A percentile compares a stretch with the other conserved stretches of the same genome.
Conservation (phyloP, 2,113 vertebrate species). For the Guaruba guarouba region DNA sequence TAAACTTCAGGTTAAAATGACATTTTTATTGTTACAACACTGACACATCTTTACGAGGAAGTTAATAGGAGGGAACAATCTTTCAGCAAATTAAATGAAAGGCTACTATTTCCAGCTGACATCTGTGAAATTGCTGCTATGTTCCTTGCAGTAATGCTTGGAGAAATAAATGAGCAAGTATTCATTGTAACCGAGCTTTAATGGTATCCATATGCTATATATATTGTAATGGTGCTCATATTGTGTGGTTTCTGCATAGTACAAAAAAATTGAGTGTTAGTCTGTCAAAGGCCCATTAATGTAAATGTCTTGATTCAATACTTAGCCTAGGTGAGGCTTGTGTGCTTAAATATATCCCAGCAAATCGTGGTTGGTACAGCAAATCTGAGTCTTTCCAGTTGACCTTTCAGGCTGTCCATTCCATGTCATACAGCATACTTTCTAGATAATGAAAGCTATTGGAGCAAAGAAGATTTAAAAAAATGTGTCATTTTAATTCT, state of each 20-base stretch:
- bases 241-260: conserved; percentile 1
- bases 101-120: conserved; percentile 43
- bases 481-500: not conserved
- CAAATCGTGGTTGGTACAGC: not conserved
- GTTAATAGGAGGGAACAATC: conserved; percentile 54
- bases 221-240: conserved; percentile 24
- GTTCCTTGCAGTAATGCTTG: conserved; percentile 5
- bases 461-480: not conserved
- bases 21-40: conserved; percentile 37
- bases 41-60: conserved; percentile 21
- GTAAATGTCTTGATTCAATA: conserved; percentile 28
- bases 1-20: conserved; percentile 39
- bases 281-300: conserved; percentile 33
- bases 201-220: conserved; percentile 40
- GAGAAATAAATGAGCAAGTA: conserved; percentile 44
- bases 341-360: not conserved
- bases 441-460: not conserved
- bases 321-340: not conserved
- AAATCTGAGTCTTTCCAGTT: not conserved
- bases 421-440: not conserved
- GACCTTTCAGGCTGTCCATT: conserved; percentile 25
- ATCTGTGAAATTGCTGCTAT: conserved; percentile 21
- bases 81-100: conserved; percentile 50
- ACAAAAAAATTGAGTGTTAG: not conserved
- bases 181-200: conserved; percentile 41